Conservation (phyloP, 2,113 vertebrate genomes). For the Catharus fuscescens region DNA sequence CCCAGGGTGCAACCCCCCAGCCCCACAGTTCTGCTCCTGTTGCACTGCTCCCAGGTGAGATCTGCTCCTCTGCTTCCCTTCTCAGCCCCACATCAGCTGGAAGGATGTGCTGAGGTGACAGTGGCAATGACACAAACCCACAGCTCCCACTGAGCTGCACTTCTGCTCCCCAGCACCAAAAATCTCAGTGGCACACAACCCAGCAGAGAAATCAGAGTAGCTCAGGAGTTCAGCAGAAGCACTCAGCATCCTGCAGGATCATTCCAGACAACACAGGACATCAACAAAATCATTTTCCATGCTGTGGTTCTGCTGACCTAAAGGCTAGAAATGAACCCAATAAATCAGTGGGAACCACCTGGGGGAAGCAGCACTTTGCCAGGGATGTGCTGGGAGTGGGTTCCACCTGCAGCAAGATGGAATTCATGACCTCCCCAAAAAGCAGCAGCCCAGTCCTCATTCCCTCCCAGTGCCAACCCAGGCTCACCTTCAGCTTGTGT, state of each 20-base stretch:
- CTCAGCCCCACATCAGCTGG: neutral
- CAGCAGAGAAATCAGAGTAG: neutral
- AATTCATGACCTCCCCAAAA: neutral
- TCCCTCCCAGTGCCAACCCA: accelerated
- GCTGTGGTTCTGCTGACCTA: neutral
- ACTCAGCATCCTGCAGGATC: neutral
- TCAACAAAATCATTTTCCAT: neutral
- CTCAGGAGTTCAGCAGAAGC: neutral
- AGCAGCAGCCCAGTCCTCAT: neutral
- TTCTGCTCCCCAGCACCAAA: neutral
- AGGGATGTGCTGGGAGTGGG: accelerated
- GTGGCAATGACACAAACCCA: neutral
- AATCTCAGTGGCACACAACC: neutral
- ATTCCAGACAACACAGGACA: neutral
- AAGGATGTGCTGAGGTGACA: accelerated
- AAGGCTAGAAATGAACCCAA: neutral
- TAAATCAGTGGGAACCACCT: neutral
- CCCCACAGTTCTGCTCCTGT: neutral
- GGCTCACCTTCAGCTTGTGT: constrained; percentile 94
- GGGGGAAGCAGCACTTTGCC: neutral
- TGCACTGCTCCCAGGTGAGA: neutral
- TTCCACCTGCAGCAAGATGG: accelerated
- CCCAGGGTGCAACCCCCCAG: neutral
- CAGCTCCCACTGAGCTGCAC: neutral
- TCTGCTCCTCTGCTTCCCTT: neutral